Evolutionary conservation across 2,888 invertebrate genomes (phyloP).

Genomic region (Thymelicus lineola): DNA sequence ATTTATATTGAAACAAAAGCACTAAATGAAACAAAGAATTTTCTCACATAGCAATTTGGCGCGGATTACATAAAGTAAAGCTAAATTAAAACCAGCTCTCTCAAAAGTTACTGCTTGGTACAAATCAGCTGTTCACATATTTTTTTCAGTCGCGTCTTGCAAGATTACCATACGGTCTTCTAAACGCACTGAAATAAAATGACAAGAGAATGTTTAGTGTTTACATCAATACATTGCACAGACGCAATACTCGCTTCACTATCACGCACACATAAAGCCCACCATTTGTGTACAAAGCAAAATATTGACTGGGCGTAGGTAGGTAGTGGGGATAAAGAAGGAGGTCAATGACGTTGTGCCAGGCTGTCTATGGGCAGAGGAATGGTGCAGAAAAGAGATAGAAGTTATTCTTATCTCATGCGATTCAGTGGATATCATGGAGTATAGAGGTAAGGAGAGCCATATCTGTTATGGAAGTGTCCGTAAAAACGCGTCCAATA

Average conservation of each 20-base stretch:
- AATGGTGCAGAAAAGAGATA: conserved; percentile 23
- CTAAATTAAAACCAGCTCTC: conserved; percentile 35
- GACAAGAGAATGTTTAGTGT: conserved; percentile 80
- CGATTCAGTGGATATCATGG: too few relatives aligned
- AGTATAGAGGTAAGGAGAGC: too few relatives aligned
- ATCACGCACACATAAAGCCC: conserved; percentile 60
- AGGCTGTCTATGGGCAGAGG: conserved; percentile 17
- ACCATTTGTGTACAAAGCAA: conserved; percentile 49
- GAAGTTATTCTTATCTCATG: not conserved
- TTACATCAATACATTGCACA: conserved; percentile 79
- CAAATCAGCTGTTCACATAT: conserved; percentile 74
- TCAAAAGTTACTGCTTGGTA: conserved; percentile 39
- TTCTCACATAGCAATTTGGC: conserved; percentile 43
- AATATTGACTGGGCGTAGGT: conserved; percentile 61
- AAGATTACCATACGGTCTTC: conserved; percentile 65
- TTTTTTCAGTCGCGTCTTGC: conserved; percentile 57
- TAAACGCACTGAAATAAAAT: conserved; percentile 77
- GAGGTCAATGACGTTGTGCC: conserved; percentile 71
- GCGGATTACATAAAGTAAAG: conserved; percentile 25
- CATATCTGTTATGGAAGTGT: too few relatives aligned
- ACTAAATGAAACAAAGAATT: conserved; percentile 45
- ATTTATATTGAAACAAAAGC: conserved; percentile 9
- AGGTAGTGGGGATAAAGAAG: conserved; percentile 62
- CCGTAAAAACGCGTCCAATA: too few relatives aligned
- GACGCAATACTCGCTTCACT: conserved; percentile 53